A percentile compares a stretch with the other conserved stretches of the same genome.
These are phyloP conservation scores for Gallinago undulata DNA, from an alignment of 2,113 vertebrate species.

Conservation along the genomic window DNA sequence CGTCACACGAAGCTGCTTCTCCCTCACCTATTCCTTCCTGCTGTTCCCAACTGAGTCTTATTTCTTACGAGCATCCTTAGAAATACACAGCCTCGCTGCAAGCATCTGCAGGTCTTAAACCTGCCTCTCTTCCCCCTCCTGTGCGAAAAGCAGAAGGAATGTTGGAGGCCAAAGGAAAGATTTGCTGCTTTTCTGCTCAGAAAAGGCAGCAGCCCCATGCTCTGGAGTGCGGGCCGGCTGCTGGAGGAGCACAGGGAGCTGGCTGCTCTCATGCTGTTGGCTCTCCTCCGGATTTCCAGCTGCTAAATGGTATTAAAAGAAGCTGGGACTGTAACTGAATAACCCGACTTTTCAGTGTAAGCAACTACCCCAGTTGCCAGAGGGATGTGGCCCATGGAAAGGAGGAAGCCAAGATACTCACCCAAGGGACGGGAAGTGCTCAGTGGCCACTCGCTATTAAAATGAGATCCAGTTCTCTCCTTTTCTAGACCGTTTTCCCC, in stretches of 20 bases:
- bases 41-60: not conserved
- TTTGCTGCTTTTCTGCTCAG: not conserved
- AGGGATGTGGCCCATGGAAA: not conserved
- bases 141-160: not conserved
- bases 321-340: not conserved
- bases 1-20: not conserved
- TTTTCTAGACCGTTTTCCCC: not conserved
- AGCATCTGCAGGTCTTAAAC: rapidly evolving
- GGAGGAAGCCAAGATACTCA: not conserved
- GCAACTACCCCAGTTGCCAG: not conserved
- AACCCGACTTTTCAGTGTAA: not conserved
- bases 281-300: not conserved
- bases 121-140: not conserved
- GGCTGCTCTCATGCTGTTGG: not conserved
- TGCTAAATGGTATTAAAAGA: not conserved
- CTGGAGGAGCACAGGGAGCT: not conserved
- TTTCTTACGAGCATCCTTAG: not conserved
- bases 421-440: not conserved
- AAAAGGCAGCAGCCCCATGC: not conserved
- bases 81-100: not conserved
- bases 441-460: not conserved
- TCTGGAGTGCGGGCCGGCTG: rapidly evolving
- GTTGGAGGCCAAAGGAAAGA: not conserved
- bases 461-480: not conserved
- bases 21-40: not conserved